A percentile compares a stretch with the other conserved stretches of the same genome.
Conservation (phyloP, 1,140 invertebrate genomes). For the Pogonognathellus flavescens region DNA sequence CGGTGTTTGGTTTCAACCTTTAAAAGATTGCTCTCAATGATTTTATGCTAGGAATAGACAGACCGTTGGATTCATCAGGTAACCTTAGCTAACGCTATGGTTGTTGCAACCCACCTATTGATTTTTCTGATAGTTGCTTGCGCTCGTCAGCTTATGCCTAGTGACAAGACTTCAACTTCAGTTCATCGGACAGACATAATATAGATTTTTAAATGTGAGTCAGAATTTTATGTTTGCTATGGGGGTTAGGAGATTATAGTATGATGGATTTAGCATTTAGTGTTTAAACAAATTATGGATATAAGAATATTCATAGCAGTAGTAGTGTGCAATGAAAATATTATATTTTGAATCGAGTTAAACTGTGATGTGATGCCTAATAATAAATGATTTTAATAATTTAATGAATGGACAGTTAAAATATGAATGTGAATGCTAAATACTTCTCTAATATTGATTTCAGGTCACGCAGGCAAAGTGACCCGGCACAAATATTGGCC, state of each 20-base stretch:
- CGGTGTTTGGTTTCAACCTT: too few relatives aligned
- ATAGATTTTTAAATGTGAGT: slow-evolving; percentile 12
- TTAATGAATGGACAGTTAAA: neutral
- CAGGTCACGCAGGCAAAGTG: slow-evolving; percentile 59
- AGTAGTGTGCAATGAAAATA: neutral
- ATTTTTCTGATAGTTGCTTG: slow-evolving; percentile 35
- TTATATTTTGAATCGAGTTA: neutral
- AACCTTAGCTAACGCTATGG: slow-evolving; percentile 27
- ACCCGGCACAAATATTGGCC: slow-evolving; percentile 47
- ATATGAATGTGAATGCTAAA: neutral
- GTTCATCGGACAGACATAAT: neutral
- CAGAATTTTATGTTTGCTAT: neutral
- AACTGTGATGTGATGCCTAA: neutral
- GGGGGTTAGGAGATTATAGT: neutral
- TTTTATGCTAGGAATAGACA: neutral
- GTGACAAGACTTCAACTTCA: slow-evolving; percentile 2
- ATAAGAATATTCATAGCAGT: too few relatives aligned
- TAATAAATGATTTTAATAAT: neutral
- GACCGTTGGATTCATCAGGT: slow-evolving; percentile 34
- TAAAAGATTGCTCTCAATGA: too few relatives aligned
- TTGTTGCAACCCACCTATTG: slow-evolving; percentile 49
- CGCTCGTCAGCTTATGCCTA: slow-evolving; percentile 33
- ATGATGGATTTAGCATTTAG: too few relatives aligned
- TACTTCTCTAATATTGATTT: slow-evolving; percentile 38
- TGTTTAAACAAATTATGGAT: too few relatives aligned